Evolutionary conservation across 2,797 vertebrate genomes (phyloP).

Genomic region (Orestias chungarensis): DNA sequence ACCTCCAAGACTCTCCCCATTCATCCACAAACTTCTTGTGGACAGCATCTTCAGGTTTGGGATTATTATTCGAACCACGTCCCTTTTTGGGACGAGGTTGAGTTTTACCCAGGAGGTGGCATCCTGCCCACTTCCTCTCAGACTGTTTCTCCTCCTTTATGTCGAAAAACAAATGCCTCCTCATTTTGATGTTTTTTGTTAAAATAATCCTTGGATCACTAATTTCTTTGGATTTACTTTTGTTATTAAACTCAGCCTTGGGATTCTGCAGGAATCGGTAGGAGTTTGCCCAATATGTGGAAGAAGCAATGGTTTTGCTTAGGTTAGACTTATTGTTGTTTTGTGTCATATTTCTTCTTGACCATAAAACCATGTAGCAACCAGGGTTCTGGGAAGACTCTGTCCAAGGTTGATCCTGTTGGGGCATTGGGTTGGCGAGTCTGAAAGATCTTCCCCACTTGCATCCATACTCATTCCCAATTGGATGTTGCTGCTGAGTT

Average conservation of each 20-base stretch:
- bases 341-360: constrained; percentile 27
- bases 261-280: constrained; percentile 47
- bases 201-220: constrained; percentile 38
- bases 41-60: not conserved
- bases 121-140: constrained; percentile 49
- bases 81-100: constrained; percentile 57
- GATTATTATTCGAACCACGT: not conserved
- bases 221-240: constrained; percentile 10
- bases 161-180: constrained; percentile 18
- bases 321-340: constrained; percentile 24
- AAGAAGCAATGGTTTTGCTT: constrained; percentile 9
- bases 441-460: constrained; percentile 68
- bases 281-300: constrained; percentile 56
- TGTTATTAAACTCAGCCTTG: not conserved
- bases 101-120: constrained; percentile 60
- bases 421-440: constrained; percentile 64
- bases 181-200: constrained; percentile 10
- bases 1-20: constrained; percentile 67
- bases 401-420: constrained; percentile 47
- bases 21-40: constrained; percentile 37
- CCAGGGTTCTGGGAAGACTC: constrained; percentile 34
- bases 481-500: constrained; percentile 18
- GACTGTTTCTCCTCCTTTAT: constrained; percentile 36
- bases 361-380: constrained; percentile 43
- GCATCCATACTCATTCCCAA: constrained; percentile 28